Evolutionary conservation across 2,113 vertebrate species (phyloP).

Genomic region (Callionymus lyra): DNA sequence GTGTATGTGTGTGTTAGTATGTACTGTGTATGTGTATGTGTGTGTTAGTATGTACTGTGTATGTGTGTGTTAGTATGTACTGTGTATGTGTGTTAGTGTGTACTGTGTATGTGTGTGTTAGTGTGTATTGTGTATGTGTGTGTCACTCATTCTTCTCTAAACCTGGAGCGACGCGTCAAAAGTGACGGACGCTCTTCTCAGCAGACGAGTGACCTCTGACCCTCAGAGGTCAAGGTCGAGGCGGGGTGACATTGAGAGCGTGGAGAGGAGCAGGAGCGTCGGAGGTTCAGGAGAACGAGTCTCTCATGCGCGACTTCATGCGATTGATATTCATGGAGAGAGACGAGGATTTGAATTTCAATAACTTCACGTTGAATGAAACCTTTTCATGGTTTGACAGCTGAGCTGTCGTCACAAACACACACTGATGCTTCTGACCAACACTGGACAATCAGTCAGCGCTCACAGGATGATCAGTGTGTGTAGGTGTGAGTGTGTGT

Average conservation of each 20-base stretch:
- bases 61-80: too few species aligned
- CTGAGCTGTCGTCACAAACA: constrained; percentile 1
- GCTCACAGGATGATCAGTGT: constrained; percentile 18
- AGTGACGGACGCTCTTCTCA: constrained; percentile 51
- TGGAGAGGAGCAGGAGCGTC: background rate
- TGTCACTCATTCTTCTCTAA: too few species aligned
- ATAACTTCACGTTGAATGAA: constrained; percentile 18
- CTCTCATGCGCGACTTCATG: constrained; percentile 42
- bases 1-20: too few species aligned
- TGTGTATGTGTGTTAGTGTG: too few species aligned
- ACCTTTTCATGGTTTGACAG: constrained; percentile 36
- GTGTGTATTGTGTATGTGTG: too few species aligned
- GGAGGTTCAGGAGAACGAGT: constrained; percentile 39
- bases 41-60: too few species aligned
- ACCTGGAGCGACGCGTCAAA: constrained; percentile 55
- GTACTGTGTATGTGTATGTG: too few species aligned
- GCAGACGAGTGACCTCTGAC: constrained; percentile 36
- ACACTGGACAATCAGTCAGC: constrained; percentile 30
- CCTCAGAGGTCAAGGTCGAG: constrained; percentile 29
- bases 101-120: too few species aligned
- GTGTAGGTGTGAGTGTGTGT: constrained; percentile 4
- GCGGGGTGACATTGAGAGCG: constrained; percentile 3
- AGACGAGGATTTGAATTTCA: constrained; percentile 57
- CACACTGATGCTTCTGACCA: background rate
- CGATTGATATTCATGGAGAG: constrained; percentile 54